Evolutionary conservation across 1,140 invertebrate species (phyloP).

Genomic region (Alviniconcha marisindica): DNA sequence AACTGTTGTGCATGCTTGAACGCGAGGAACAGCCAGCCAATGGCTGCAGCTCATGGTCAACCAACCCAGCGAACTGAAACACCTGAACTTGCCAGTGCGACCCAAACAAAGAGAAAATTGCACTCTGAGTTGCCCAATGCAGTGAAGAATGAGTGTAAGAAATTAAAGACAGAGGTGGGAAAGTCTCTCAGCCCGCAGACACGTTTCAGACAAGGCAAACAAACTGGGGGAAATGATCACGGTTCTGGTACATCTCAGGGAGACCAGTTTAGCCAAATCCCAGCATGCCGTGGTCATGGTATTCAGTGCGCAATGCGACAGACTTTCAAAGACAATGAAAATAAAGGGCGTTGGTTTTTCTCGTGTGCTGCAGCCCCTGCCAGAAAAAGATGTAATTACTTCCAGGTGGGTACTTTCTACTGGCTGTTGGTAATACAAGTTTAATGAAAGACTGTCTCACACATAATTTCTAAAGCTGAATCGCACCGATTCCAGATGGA

Average conservation of each 20-base stretch:
- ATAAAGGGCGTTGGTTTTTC: conserved; percentile 68
- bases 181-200: neutral
- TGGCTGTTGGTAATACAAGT: no score
- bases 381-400: conserved; percentile 67
- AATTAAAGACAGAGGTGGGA: neutral
- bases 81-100: no score
- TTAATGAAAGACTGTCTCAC: no score
- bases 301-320: conserved; percentile 58
- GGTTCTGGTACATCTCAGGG: neutral
- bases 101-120: neutral
- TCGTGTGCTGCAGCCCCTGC: conserved; percentile 57
- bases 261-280: conserved; percentile 47
- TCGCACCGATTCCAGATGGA: no score
- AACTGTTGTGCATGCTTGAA: conserved; percentile 54
- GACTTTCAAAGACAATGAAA: conserved; percentile 65
- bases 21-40: neutral
- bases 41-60: neutral
- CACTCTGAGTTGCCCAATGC: neutral
- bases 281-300: conserved; percentile 58
- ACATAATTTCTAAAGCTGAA: no score
- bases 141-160: no score
- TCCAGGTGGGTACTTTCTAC: conserved; percentile 54
- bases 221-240: no score
- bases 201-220: neutral
- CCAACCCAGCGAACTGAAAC: no score